Base-by-base conservation (phyloP, 2,888 invertebrate genomes). In the Ceramica pisi region DNA sequence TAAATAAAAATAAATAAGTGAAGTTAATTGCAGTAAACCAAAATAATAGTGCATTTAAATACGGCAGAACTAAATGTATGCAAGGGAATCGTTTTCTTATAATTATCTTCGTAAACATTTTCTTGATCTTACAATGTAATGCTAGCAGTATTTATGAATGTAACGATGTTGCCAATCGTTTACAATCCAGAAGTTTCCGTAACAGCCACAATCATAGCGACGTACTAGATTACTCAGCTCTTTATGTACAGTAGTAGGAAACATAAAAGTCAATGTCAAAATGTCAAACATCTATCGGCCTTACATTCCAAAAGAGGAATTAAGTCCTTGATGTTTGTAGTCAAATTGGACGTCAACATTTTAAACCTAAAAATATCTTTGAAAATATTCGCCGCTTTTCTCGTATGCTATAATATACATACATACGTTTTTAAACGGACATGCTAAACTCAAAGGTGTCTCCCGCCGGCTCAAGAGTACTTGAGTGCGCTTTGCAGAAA, bases 401-500 rank as follows among this genome's bases (percentile, higher is more conserved):
- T 53, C n/a, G 63, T 44, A n/a, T 48, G 19, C 69, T 16, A n/a
- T 74, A 16, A 19, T 41, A 26, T 62, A 44, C 10, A 55, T 48
- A 46, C 38, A 31, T 50, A 46, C 41, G 38, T 69, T 50, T 75
- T 53, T 31, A 23, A 53, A 48, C 56, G 21, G 35, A 23, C 56
- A 50, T 31, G 75, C 35, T 46, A 44, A 69, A 38, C 57, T 76
- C 65, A 70, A 81, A 81, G 61, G 78, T 62, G 26, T 44, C 56
- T 75, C 46, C 76, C 50, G 51, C 38, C 62, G 14, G 23, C 60
- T 81, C 69, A 51, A 81, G 76, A 53, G 70, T 44, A 68, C 77
- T 78, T 14, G n/a, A 76, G 35, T 53, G 44, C 51, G 69, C 77
- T 78, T 78, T 76, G 61, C 69, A 62, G 69, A 81, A 78, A 78